phyloP scores from a whole-genome alignment of 1,140 invertebrate genomes.

The Coenobita brevimanus region DNA sequence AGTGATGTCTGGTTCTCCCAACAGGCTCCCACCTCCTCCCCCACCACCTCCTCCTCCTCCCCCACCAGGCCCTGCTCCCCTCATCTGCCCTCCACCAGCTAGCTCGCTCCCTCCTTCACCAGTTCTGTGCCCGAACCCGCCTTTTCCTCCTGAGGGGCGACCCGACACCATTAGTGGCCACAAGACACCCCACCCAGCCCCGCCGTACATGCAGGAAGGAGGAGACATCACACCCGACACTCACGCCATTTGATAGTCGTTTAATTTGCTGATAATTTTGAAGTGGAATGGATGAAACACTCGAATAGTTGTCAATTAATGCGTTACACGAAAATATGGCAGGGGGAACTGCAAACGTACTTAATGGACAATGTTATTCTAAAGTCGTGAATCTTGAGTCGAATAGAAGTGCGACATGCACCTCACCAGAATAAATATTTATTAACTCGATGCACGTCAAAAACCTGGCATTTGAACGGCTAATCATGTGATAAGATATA shows the following conservation, averaged over 20 bases:
- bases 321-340: too few species aligned
- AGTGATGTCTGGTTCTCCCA: constrained; percentile 39
- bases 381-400: too few species aligned
- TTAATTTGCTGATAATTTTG: background rate
- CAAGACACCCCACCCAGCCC: constrained; percentile 45
- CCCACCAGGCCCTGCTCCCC: constrained; percentile 44
- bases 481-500: too few species aligned
- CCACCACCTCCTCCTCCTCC: constrained; percentile 51
- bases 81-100: constrained; percentile 46
- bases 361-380: too few species aligned
- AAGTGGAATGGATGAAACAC: background rate
- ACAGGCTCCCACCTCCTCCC: constrained; percentile 37
- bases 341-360: too few species aligned
- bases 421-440: too few species aligned
- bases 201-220: constrained; percentile 60
- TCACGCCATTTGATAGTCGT: background rate
- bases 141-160: constrained; percentile 53
- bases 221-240: background rate
- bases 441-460: too few species aligned
- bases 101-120: constrained; percentile 56
- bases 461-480: too few species aligned
- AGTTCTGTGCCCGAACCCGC: constrained; percentile 56
- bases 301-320: too few species aligned
- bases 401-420: too few species aligned
- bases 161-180: constrained; percentile 50